Evolutionary conservation across 2,113 vertebrate species (phyloP).

Genomic region (Manacus vitellinus): DNA sequence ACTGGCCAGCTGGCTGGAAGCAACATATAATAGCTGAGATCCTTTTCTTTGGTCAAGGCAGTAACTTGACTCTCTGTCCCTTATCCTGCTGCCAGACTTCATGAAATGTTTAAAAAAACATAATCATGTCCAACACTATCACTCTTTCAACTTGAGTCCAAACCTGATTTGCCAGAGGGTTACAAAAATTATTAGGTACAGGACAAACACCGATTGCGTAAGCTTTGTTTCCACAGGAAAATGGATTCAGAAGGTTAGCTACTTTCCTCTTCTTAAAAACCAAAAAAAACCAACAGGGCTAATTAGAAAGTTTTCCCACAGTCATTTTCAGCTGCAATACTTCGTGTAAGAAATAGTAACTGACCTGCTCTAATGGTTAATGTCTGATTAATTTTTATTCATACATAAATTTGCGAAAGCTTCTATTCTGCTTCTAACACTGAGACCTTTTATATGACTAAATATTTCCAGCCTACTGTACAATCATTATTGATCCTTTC

Average conservation of each 20-base stretch:
- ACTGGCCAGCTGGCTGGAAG: background rate
- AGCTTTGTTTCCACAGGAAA: conserved; percentile 58
- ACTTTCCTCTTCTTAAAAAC: background rate
- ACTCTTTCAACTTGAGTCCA: background rate
- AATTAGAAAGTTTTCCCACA: conserved; percentile 11
- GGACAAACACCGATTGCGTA: conserved; percentile 25
- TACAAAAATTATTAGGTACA: background rate
- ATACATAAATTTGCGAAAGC: background rate
- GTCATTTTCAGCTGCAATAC: background rate
- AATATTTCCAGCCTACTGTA: background rate
- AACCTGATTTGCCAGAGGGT: background rate
- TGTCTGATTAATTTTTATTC: background rate
- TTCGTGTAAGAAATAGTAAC: background rate
- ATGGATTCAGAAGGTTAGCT: conserved; percentile 26
- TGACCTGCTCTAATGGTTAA: background rate
- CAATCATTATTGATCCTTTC: background rate
- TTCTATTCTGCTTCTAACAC: background rate
- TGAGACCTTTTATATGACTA: background rate
- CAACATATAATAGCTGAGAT: background rate
- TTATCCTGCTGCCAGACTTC: background rate
- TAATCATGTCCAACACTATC: background rate
- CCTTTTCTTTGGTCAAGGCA: background rate
- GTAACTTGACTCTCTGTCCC: background rate
- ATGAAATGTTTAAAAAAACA: background rate
- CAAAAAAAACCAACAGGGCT: background rate